Percentiles rank a stretch among this genome's conserved stretches.
Evolutionary conservation across 2,113 vertebrate genomes (phyloP).

Genomic region (Baryphthengus martii): DNA sequence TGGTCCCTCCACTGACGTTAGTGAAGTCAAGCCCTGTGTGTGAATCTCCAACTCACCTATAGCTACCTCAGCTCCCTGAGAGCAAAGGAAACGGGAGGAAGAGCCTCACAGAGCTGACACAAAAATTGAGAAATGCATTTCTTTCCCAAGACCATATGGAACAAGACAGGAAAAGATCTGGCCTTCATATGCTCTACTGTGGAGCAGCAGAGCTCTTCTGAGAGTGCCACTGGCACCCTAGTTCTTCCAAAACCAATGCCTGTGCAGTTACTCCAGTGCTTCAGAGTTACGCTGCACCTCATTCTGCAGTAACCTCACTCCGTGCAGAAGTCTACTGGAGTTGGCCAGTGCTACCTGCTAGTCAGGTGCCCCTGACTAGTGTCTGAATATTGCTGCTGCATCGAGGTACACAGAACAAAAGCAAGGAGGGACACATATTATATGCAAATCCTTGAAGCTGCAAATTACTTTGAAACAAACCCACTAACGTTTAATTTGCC

Average conservation of each 20-base stretch:
- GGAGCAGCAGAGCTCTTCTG: neutral
- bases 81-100: neutral
- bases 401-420: neutral
- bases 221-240: neutral
- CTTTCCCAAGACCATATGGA: neutral
- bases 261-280: neutral
- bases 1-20: neutral
- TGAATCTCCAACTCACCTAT: neutral
- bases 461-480: neutral
- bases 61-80: neutral
- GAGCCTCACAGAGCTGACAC: neutral
- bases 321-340: neutral
- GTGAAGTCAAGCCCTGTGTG: neutral
- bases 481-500: neutral
- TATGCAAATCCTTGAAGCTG: neutral
- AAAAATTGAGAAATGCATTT: neutral
- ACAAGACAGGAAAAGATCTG: neutral
- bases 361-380: neutral
- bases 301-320: neutral
- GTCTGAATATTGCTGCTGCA: neutral
- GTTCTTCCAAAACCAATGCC: neutral
- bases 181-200: neutral
- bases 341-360: neutral
- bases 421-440: neutral
- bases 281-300: neutral